phyloP scores from a whole-genome alignment of 2,888 invertebrate species.

The Tuta absoluta region DNA sequence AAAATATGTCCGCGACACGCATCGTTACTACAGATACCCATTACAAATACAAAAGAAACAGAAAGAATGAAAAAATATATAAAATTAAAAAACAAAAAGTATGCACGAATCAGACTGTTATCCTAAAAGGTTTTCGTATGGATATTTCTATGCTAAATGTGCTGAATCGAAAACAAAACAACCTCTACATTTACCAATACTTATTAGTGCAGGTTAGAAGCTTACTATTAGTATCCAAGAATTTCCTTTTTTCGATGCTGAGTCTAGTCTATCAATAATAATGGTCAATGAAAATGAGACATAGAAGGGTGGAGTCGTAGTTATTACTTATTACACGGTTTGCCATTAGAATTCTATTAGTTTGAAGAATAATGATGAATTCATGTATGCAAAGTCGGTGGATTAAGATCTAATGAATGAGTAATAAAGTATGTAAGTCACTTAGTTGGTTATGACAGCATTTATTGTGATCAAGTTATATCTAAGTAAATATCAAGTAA shows the following conservation, averaged over 20 bases:
- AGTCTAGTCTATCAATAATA: not conserved
- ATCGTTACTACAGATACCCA: too few species aligned
- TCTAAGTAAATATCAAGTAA: not conserved
- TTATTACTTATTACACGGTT: conserved; percentile 20
- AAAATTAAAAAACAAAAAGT: too few species aligned
- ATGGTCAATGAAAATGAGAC: conserved; percentile 3
- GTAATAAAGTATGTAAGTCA: conserved; percentile 15
- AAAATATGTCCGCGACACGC: too few species aligned
- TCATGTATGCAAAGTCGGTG: conserved; percentile 11
- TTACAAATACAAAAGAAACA: too few species aligned
- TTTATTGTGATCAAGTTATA: conserved; percentile 8
- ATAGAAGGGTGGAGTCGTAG: conserved; percentile 8
- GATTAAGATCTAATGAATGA: conserved; percentile 18
- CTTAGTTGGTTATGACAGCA: conserved; percentile 9
- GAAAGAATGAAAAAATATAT: too few species aligned
- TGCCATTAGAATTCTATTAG: conserved; percentile 20
- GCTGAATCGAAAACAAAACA: too few species aligned
- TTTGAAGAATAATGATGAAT: conserved; percentile 18
- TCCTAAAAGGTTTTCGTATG: too few species aligned
- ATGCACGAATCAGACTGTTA: too few species aligned
- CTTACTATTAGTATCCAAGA: not conserved
- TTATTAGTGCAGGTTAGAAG: too few species aligned
- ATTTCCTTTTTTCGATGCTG: not conserved
- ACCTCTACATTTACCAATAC: too few species aligned
- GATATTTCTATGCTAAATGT: too few species aligned